Evolutionary conservation across 2,797 vertebrate genomes (phyloP), one percentile per base, ranked within the genome.

Genomic region (Siniperca obscura): DNA sequence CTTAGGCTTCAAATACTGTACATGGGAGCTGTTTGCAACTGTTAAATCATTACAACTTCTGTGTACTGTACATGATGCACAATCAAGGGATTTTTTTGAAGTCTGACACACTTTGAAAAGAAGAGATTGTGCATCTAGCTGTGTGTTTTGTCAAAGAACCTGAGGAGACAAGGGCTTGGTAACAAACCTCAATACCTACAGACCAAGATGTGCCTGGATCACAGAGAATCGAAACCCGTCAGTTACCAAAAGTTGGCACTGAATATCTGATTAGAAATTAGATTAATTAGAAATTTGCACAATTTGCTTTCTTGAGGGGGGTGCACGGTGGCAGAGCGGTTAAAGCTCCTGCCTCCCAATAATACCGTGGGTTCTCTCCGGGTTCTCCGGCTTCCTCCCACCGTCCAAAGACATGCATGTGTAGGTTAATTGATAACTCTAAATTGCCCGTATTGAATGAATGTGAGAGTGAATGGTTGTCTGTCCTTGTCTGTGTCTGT

Each of bases 1-100:
- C 38, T 70, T 74, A 52, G 17, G 36, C 44, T 70, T 74, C 22
- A 73, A 73, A 48, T 73, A 21, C 30, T 74, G 36, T 38, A 44
- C 22, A 56, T 3, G 7, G 10, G 0, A 71, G 44, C 48, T 38
- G 19, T 22, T 61, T 14, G 53, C 6, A 77, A 40, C 16, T 14
- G 17, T 12, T 74, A 14, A 70, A 65, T 55, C 7, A 2, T 67
- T 57, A 19, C 12, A 40, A 14, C 21, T 38, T n/a, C 8, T 48
- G 25, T 67, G 27, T 56, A n/a, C 8, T 27, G 5, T 7, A 1
- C 6, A 22, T 71, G 44, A 68, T 21, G 16, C 36, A 57, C 25
- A 14, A 2, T 40, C 3, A 14, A 40, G 7, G 11, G 25, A 5
- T n/a, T 53, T 16, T 16, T 70, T 38, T 36, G 4, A 8, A 34